Evolutionary conservation across 2,113 vertebrate genomes (phyloP), one percentile per base, ranked within the genome.

Genomic region (Epinephelus moara): DNA sequence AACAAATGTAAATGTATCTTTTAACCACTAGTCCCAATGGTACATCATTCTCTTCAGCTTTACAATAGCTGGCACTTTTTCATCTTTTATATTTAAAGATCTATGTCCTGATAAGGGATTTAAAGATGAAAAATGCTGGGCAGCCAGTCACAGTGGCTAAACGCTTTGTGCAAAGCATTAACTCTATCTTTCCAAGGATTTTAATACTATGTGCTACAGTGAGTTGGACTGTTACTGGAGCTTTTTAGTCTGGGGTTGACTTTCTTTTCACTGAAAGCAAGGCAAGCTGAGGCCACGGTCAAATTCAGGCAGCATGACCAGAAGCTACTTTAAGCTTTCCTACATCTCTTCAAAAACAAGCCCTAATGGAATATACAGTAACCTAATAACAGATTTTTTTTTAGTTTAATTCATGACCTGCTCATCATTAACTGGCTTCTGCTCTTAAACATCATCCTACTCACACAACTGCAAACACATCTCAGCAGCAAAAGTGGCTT

Each of bases 331-430:
- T 33, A 52, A 74, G 55, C 30, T 53, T 42, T 60, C 66, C 75
- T 30, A 6, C 18, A 40, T 23, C 1, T 19, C 66, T 27, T 85
- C 42, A 76, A 57, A 70, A 59, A 70, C 25, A 37, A 47, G 17
- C 75, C 27, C 33, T 8, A 66, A 80, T 79, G 37, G 70, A 85
- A 84, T 63, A 33, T 64, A 85, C 14, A 37, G 49, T 53, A 75
- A 77, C 53, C 21, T 23, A 56, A 23, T 12, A 56, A 23, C 53
- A n/a, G 52, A 55, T 23, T 33, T 18, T 6, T 6, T 18, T 50
- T 50, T 4, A 14, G 19, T 14, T 50, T 50, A 50, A 50, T 17
- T 50, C 4, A 4, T 83, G 42, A 59, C 52, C 53, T 81, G 45
- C 17, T 37, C 25, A 13, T 60, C 21, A 75, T 86, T 81, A 64